Conservation (phyloP, 2,797 vertebrate species). For the Euthynnus affinis region DNA sequence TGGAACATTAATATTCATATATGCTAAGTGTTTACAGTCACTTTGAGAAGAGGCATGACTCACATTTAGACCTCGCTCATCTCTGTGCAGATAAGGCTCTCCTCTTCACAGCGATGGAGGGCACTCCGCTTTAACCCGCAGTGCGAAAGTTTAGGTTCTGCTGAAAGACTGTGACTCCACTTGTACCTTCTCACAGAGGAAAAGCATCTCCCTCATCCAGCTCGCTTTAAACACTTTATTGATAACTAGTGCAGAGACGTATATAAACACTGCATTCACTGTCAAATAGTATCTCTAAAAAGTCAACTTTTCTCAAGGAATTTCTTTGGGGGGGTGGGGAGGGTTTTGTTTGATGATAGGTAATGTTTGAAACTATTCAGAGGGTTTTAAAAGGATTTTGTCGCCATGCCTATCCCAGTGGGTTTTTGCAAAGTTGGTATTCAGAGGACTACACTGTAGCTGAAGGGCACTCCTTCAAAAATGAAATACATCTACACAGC, state of each 20-base stretch:
- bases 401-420: neutral
- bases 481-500: neutral
- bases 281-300: slow-evolving; percentile 4
- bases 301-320: neutral
- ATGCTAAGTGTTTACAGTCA: slow-evolving; percentile 85
- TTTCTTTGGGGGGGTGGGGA: neutral
- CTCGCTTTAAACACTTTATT: slow-evolving; percentile 37
- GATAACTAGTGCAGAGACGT: slow-evolving; percentile 32
- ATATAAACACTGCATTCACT: slow-evolving; percentile 30
- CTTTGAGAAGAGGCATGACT: slow-evolving; percentile 74
- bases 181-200: slow-evolving; percentile 43
- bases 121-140: slow-evolving; percentile 54
- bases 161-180: slow-evolving; percentile 60
- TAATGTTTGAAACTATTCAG: neutral
- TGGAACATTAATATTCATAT: slow-evolving; percentile 88
- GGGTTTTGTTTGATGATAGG: neutral
- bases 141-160: slow-evolving; percentile 42
- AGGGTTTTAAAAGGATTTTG: slow-evolving; percentile 6
- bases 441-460: neutral
- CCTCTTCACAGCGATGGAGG: slow-evolving; percentile 62
- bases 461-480: neutral
- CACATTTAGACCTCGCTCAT: slow-evolving; percentile 70
- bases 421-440: slow-evolving; percentile 3
- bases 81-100: slow-evolving; percentile 67
- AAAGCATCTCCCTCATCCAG: slow-evolving; percentile 48